Evolutionary conservation across 2,888 invertebrate species (phyloP), one percentile per base, ranked within the genome.

Genomic region (Idaea straminata): DNA sequence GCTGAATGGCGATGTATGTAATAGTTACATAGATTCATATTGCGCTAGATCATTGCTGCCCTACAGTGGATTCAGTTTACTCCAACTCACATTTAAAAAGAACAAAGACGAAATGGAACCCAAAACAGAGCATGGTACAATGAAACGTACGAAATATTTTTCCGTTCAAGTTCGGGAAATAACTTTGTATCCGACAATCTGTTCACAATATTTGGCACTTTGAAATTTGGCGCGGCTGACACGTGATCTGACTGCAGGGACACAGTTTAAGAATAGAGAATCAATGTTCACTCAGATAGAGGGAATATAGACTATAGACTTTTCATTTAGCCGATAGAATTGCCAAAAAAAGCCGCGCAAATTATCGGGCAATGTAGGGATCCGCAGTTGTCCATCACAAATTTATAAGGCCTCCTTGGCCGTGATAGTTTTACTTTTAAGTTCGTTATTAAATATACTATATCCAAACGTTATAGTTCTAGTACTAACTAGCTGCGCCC

Each of bases 171-270:
- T 59, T 59, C 34, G 10, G 25, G 25, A 59, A 34, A 59, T 34
- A 34, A 59, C 25, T 59, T 34, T 59, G 59, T 61, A 61, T 38
- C 15, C 38, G 47, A 61, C 61, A 61, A 61, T 61, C 47, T 61
- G 61, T 61, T 61, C 47, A 13, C 59, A 47, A 61, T 61, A 61
- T 61, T 47, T 61, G 61, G 61, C 61, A 61, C 61, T 61, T 61
- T 61, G 61, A 61, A 61, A 61, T 61, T 59, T 59, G 16, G 36
- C 35, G 35, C 47, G 47, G 38, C 7, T 10, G 38, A 61, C 15
- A 35, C 47, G 61, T 38, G 61, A 61, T 61, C 47, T 47, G 59
- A 59, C 34, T 59, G 13, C 34, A 4, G 58, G 47, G 47, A 47
- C 47, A 13, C 47, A 47, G 47, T 47, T 47, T 47, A 47, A 47